These are phyloP conservation scores for Gallinago solitaria DNA, from an alignment of 2,797 vertebrate species.

Conservation along the genomic window DNA sequence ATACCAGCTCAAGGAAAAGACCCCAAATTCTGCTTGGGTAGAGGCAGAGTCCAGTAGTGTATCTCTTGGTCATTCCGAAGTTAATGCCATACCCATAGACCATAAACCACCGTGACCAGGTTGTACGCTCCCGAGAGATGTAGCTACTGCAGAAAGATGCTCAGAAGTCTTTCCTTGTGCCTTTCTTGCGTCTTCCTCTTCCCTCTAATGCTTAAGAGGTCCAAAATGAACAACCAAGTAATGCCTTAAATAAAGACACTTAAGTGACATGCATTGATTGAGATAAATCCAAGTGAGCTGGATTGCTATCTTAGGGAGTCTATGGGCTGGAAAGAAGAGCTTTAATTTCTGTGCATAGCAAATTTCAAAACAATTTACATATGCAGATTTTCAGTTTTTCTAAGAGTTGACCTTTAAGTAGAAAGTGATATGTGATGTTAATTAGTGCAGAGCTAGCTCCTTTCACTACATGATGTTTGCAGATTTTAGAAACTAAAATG, in stretches of 20 bases:
- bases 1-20: not conserved
- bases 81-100: not conserved
- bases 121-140: not conserved
- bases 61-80: not conserved
- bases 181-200: not conserved
- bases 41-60: not conserved
- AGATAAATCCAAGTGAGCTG: not conserved
- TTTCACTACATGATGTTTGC: not conserved
- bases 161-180: not conserved
- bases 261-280: not conserved
- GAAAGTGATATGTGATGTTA: not conserved
- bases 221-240: not conserved
- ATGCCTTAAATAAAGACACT: not conserved
- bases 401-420: not conserved
- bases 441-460: not conserved
- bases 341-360: not conserved
- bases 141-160: not conserved
- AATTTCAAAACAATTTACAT: not conserved
- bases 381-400: not conserved
- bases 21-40: not conserved
- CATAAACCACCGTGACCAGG: not conserved
- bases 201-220: not conserved
- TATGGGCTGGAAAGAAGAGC: not conserved
- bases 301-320: not conserved
- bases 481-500: not conserved